These are phyloP conservation scores for Zaprionus taronus DNA, from an alignment of 1,140 invertebrate genomes.

Conservation along the genomic window DNA sequence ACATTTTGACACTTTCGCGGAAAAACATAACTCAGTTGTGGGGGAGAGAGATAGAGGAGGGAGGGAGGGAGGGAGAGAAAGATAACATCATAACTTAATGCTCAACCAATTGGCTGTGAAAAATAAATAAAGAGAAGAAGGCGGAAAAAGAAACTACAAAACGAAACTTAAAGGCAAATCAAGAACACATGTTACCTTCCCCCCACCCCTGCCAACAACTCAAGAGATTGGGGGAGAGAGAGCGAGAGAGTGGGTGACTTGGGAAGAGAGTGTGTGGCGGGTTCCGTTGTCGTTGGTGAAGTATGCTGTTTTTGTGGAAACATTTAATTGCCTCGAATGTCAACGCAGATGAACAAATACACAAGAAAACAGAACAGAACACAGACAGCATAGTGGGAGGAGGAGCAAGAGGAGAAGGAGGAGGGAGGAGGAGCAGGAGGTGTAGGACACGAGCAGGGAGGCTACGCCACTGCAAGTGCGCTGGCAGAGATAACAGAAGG, in stretches of 20 bases:
- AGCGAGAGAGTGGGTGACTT: background rate
- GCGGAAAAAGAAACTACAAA: conserved; percentile 9
- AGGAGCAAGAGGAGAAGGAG: background rate
- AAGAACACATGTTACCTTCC: conserved; percentile 67
- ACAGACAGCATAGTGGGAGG: conserved; percentile 4
- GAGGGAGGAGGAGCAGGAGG: background rate
- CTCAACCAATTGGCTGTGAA: conserved; percentile 76
- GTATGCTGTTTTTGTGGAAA: conserved; percentile 46
- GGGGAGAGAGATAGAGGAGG: background rate
- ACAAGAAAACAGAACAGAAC: conserved; percentile 49
- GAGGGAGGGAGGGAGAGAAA: conserved; percentile 32
- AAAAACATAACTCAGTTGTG: conserved; percentile 26
- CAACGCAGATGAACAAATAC: conserved; percentile 78
- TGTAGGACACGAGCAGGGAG: conserved; percentile 24
- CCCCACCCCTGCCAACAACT: background rate
- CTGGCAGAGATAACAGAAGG: conserved; percentile 58
- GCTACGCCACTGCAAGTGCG: conserved; percentile 64
- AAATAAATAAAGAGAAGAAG: conserved; percentile 26
- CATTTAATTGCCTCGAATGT: conserved; percentile 79
- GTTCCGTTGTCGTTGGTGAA: background rate
- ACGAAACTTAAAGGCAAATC: conserved; percentile 57
- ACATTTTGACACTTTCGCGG: conserved; percentile 70
- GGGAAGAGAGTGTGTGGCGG: background rate
- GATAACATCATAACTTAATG: conserved; percentile 76
- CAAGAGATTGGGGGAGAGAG: conserved; percentile 17